Evolutionary conservation across 2,888 invertebrate species (phyloP).

Genomic region (Polydrusus tereticollis): DNA sequence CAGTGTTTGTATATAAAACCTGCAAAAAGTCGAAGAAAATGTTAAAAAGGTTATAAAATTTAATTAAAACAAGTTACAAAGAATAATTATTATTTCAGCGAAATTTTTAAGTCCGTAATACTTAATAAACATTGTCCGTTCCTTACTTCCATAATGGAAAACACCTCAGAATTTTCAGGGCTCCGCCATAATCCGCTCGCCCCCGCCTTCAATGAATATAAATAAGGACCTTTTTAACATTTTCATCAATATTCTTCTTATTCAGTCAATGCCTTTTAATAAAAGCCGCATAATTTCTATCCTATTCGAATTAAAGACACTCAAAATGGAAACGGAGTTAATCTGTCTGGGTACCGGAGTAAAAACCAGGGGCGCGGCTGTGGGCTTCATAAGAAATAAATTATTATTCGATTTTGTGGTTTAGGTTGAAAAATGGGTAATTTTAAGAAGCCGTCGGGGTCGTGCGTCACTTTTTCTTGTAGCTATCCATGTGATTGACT

Average conservation of each 20-base stretch:
- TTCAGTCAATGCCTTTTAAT: conserved; percentile 17
- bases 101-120: neutral
- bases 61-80: no score
- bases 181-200: neutral
- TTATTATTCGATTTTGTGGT: no score
- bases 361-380: neutral
- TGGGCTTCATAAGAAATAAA: no score
- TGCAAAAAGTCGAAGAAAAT: no score
- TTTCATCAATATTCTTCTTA: conserved; percentile 6
- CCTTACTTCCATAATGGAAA: neutral
- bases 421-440: no score
- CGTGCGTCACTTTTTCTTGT: no score
- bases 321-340: conserved; percentile 16
- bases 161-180: conserved; percentile 4
- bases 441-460: no score
- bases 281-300: conserved; percentile 19
- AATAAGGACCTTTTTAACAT: conserved; percentile 21
- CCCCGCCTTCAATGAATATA: conserved; percentile 11
- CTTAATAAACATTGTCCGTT: conserved; percentile 7
- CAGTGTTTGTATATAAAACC: no score
- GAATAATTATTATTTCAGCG: no score
- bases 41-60: no score
- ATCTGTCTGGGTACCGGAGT: neutral
- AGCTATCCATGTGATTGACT: no score
- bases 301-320: conserved; percentile 1